Percentiles rank a stretch among this genome's conserved stretches.
Conservation (phyloP, 2,888 invertebrate genomes). For the Cryptophagus acutangulus region DNA sequence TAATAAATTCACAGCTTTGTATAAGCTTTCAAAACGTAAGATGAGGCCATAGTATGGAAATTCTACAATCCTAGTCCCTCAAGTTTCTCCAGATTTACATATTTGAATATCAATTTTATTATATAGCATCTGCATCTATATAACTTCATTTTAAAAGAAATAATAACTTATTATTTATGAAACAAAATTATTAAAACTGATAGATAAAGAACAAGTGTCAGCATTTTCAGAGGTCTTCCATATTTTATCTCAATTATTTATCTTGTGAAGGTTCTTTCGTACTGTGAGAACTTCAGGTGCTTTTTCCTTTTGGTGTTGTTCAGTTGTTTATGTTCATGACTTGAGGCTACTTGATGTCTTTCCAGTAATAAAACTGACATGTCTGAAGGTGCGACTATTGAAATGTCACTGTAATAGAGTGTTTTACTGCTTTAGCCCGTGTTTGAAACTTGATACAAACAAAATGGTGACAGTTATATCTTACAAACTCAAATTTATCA, state of each 20-base stretch:
- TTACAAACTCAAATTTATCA: slow-evolving; percentile 22
- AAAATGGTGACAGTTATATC: slow-evolving; percentile 28
- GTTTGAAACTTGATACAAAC: slow-evolving; percentile 40
- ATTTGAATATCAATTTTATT: slow-evolving; percentile 44
- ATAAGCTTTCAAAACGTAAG: slow-evolving; percentile 52
- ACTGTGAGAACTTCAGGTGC: slow-evolving; percentile 29
- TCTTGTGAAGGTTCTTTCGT: background rate
- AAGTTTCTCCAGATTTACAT: slow-evolving; percentile 42
- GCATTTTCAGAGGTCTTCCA: too few relatives aligned
- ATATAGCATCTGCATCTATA: too few relatives aligned
- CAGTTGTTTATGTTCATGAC: slow-evolving; percentile 38
- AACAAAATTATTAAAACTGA: too few relatives aligned
- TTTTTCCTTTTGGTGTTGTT: slow-evolving; percentile 30
- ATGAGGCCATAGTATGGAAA: slow-evolving; percentile 41
- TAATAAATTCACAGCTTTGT: slow-evolving; percentile 56
- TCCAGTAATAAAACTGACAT: slow-evolving; percentile 53
- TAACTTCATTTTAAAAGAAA: too few relatives aligned
- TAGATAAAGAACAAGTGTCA: too few relatives aligned
- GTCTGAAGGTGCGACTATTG: slow-evolving; percentile 44
- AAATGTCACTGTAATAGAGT: slow-evolving; percentile 46
- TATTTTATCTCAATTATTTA: too few relatives aligned
- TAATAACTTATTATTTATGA: too few relatives aligned
- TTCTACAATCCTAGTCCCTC: slow-evolving; percentile 39
- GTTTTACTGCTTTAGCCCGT: slow-evolving; percentile 43
- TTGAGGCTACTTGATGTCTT: slow-evolving; percentile 49